These are phyloP conservation scores for Philotrypesis tridentata DNA, from an alignment of 1,140 invertebrate species.

Conservation along the genomic window DNA sequence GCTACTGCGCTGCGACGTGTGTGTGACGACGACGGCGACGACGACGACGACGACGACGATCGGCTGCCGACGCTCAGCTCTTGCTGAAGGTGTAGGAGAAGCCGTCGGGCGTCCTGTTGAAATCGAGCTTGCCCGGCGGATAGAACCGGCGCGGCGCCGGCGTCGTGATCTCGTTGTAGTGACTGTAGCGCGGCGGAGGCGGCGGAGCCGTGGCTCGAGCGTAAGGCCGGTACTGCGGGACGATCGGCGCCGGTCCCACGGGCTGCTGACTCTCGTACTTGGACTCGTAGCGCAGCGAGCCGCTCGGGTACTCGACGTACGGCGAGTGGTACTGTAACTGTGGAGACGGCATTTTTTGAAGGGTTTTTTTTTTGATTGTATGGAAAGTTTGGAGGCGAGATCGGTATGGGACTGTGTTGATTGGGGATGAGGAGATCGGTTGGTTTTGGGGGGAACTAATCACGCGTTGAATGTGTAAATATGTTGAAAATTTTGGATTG, in stretches of 20 bases:
- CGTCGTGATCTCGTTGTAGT: slow-evolving; percentile 78
- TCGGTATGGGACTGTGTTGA: no score
- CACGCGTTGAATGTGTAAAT: no score
- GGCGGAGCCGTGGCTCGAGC: neutral
- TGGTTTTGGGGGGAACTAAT: no score
- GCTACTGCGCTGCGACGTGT: no score
- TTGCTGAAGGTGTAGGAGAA: slow-evolving; percentile 88
- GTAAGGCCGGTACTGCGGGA: neutral
- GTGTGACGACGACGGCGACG: no score
- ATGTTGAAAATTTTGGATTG: no score
- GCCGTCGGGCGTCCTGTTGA: slow-evolving; percentile 89
- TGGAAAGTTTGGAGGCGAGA: no score
- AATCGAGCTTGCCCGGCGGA: slow-evolving; percentile 86
- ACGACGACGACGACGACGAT: no score
- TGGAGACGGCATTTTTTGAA: no score
- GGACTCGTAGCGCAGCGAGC: slow-evolving; percentile 20
- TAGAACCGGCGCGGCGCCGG: slow-evolving; percentile 82
- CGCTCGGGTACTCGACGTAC: slow-evolving; percentile 58
- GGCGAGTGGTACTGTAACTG: slow-evolving; percentile 67
- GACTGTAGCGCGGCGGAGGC: slow-evolving; percentile 4
- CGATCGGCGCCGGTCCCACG: neutral
- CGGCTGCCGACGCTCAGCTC: slow-evolving; percentile 54
- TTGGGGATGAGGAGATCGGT: no score
- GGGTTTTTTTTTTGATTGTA: neutral
- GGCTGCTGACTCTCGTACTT: neutral